Conservation (phyloP, 2,113 vertebrate species). For the Tonatia bakeri region DNA sequence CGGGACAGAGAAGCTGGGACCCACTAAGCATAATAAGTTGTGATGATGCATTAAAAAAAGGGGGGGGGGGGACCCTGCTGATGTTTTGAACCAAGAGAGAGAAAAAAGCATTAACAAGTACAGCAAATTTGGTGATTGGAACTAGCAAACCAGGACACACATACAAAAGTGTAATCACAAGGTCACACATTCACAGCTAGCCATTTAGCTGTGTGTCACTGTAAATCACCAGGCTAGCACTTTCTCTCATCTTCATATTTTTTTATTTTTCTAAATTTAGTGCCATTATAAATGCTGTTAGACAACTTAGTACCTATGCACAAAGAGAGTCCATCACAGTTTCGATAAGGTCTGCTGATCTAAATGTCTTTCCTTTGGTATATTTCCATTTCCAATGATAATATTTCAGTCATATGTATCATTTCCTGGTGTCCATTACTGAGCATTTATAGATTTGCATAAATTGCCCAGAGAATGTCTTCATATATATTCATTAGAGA, state of each 20-base stretch:
- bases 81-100: constrained; percentile 35
- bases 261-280: constrained; percentile 69
- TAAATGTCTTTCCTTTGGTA: constrained; percentile 24
- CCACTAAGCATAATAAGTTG: not conserved
- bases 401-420: not conserved
- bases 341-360: not conserved
- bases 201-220: constrained; percentile 40
- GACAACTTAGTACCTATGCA: constrained; percentile 45
- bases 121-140: not conserved
- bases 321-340: constrained; percentile 41
- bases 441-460: not conserved
- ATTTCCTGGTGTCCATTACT: not conserved
- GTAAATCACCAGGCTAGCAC: constrained; percentile 49
- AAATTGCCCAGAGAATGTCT: constrained; percentile 4
- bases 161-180: constrained; percentile 58
- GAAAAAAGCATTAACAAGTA: not conserved
- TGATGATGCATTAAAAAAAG: not conserved
- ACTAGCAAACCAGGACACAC: constrained; percentile 48
- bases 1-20: not conserved
- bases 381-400: constrained; percentile 30
- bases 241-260: constrained; percentile 49
- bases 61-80: not conserved
- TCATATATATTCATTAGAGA: not conserved
- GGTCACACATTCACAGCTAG: constrained; percentile 50
- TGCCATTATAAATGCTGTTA: constrained; percentile 54